Evolutionary conservation across 2,888 invertebrate species (phyloP), one percentile per base, ranked within the genome.

Genomic region (Griposia aprilina): DNA sequence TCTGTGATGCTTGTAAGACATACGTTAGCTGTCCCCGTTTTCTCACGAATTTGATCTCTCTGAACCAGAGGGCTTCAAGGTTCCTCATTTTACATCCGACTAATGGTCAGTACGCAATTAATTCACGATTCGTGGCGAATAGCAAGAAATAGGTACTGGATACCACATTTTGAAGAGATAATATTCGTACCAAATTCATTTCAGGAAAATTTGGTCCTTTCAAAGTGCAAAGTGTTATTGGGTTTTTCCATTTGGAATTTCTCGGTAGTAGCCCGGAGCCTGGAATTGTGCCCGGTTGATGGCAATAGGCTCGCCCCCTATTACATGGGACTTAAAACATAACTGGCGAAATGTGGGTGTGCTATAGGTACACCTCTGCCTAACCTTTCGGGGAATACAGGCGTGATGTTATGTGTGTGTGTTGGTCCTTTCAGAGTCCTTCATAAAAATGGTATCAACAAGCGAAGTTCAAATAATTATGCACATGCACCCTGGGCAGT

Each of bases 31-130:
- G 59, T 73, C 36, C 10, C 52, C 3, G 3, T 63, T 81, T 62
- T 36, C 17, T 67, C 57, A 70, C 45, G 48, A 66, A 8, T 15
- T 76, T 76, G 65, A 76, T 69, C 82, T 66, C n/a, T 66, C n/a
- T 82, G 65, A 76, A 75, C 82, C 26, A n/a, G 11, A 23, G 23
- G 41, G 15, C 17, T 66, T 50, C 17, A 63, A 50, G 36, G 15
- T 36, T 74, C 5, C 15, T 50, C 17, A 26, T 74, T 23, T 20
- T 26, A 26, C 0, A 41, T 30, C 17, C 45, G 48, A 57, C 10
- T 10, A 52, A 30, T 78, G 1, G 17, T 57, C 60, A 52, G n/a
- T 26, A 59, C 17, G 10, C 10, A 45, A n/a, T 23, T 26, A 66
- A 26, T 6, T 52, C 20, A 10, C n/a, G 3, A 50, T 10, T 10